Conservation (phyloP, 2,888 invertebrate species). For the Acronicta psi region DNA sequence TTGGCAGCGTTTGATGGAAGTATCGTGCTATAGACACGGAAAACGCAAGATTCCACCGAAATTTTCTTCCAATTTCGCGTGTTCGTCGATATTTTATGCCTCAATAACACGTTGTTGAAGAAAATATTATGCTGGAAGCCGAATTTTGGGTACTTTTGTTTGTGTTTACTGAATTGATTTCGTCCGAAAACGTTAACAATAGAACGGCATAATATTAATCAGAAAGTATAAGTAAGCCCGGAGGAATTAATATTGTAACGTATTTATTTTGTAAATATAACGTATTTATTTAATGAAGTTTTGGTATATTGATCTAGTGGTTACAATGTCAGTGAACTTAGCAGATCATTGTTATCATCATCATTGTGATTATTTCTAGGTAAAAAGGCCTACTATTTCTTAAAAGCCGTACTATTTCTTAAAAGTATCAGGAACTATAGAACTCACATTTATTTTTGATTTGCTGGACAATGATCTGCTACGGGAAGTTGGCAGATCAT, state of each 20-base stretch:
- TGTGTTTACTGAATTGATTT: conserved; percentile 29
- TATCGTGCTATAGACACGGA: conserved; percentile 1
- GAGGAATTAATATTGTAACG: neutral
- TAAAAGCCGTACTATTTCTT: no score
- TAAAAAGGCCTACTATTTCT: no score
- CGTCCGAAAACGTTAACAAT: conserved; percentile 21
- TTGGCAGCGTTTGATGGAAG: neutral
- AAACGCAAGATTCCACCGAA: conserved; percentile 11
- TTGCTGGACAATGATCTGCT: no score
- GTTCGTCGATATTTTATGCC: conserved; percentile 25
- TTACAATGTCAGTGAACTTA: no score
- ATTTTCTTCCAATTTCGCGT: conserved; percentile 10
- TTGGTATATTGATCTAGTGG: no score
- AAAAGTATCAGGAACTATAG: no score
- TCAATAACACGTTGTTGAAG: conserved; percentile 13
- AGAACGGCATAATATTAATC: conserved; percentile 8
- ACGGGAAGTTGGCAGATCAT: no score
- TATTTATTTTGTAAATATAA: no score
- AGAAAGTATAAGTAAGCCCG: conserved; percentile 1
- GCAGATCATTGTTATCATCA: no score
- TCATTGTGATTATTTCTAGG: no score
- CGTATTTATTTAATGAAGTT: no score
- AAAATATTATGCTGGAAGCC: conserved; percentile 11
- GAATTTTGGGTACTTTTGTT: conserved; percentile 16
- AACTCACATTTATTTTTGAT: no score